Conservation (phyloP, 2,113 vertebrate genomes). For the Martes martes region DNA sequence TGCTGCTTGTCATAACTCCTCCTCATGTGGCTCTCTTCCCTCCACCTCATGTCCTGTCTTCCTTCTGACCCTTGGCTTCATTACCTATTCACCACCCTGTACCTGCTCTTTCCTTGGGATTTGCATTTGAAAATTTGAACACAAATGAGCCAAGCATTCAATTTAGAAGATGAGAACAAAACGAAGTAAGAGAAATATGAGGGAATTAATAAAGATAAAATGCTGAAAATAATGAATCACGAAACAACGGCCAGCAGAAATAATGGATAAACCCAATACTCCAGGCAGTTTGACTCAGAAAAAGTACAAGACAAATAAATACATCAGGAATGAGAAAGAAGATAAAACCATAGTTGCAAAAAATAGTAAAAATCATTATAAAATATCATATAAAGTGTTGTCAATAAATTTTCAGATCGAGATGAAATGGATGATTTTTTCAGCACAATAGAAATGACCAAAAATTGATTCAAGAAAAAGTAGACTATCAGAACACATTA, state of each 20-base stretch:
- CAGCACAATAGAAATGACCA: conserved; percentile 9
- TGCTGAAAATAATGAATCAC: conserved; percentile 11
- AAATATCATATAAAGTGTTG: conserved; percentile 26
- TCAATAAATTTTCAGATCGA: conserved; percentile 17
- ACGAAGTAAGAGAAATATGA: conserved; percentile 32
- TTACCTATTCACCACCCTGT: neutral
- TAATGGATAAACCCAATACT: neutral
- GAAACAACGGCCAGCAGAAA: conserved; percentile 27
- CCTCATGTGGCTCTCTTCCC: neutral
- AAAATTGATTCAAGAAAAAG: conserved; percentile 30
- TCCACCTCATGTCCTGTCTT: neutral
- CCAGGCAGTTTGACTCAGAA: neutral
- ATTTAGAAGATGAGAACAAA: conserved; percentile 1
- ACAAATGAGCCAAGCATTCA: neutral
- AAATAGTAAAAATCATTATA: conserved; percentile 27
- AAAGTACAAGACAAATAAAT: neutral
- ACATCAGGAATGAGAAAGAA: neutral
- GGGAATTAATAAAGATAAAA: conserved; percentile 38
- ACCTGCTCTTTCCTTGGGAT: neutral
- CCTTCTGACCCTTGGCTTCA: neutral
- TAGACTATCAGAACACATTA: neutral
- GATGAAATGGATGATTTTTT: conserved; percentile 2
- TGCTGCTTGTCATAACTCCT: neutral
- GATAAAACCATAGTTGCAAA: neutral
- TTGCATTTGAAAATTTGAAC: conserved; percentile 42